Evolutionary conservation across 2,797 vertebrate genomes (phyloP).

Genomic region (Chloroceryle amazona): DNA sequence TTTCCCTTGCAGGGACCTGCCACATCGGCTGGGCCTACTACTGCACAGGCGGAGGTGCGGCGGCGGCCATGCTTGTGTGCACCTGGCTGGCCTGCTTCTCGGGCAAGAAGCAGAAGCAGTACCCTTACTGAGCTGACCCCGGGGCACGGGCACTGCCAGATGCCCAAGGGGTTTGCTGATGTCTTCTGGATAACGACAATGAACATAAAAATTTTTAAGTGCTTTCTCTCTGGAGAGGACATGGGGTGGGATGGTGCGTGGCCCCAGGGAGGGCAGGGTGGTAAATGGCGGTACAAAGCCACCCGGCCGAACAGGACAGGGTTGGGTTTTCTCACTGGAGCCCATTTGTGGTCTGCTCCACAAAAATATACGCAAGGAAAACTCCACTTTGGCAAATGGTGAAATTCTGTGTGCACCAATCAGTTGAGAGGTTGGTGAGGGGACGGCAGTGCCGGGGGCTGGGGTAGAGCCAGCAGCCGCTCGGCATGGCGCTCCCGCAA

Average conservation of each 20-base stretch:
- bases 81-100: constrained; percentile 97
- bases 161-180: background rate
- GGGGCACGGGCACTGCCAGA: rapidly evolving
- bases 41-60: constrained; percentile 92
- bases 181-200: background rate
- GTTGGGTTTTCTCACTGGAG: background rate
- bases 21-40: constrained; percentile 98
- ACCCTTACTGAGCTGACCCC: constrained; percentile 87
- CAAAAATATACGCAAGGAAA: constrained; percentile 6
- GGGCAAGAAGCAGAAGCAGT: constrained; percentile 97
- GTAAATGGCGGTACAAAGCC: background rate
- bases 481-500: background rate
- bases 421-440: constrained; percentile 14
- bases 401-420: background rate
- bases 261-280: background rate
- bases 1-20: constrained; percentile 87
- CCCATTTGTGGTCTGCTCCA: background rate
- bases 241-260: background rate
- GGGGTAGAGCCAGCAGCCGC: background rate
- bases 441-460: background rate
- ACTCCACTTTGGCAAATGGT: constrained; percentile 20
- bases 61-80: constrained; percentile 91
- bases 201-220: background rate
- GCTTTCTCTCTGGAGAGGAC: background rate
- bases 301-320: background rate